Percentiles rank a stretch among this genome's conserved stretches.
Evolutionary conservation across 1,140 invertebrate genomes (phyloP).

Genomic region (Teleogryllus occipitalis): DNA sequence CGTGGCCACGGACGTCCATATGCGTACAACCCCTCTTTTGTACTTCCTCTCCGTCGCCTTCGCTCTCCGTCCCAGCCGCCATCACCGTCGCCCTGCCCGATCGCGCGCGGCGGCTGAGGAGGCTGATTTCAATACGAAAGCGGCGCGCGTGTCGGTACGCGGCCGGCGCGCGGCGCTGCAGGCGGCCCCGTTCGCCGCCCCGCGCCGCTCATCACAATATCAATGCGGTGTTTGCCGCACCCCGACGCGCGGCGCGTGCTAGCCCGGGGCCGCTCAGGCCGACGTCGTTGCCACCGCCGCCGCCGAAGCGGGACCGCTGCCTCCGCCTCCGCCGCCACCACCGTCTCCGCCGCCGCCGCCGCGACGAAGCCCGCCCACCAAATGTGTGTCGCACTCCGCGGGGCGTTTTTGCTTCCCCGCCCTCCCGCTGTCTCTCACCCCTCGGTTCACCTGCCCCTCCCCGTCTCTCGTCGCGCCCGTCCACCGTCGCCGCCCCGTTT

Average conservation of each 20-base stretch:
- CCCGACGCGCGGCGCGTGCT: background rate
- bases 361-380: background rate
- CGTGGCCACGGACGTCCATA: too few relatives aligned
- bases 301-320: background rate
- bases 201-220: background rate
- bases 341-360: too few relatives aligned
- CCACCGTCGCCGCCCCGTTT: background rate
- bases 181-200: too few relatives aligned
- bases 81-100: too few relatives aligned
- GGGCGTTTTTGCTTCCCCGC: background rate
- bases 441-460: background rate
- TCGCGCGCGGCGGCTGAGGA: background rate
- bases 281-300: background rate
- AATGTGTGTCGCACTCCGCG: background rate
- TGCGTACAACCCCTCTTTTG: too few relatives aligned
- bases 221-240: background rate
- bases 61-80: too few relatives aligned
- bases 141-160: background rate
- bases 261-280: background rate
- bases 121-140: slow-evolving; percentile 4
- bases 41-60: too few relatives aligned
- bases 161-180: background rate
- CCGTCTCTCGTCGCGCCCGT: background rate
- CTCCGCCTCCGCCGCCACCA: too few relatives aligned
- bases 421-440: background rate